phyloP scores from a whole-genome alignment of 2,797 vertebrate genomes.

The Sebastolobus altivelis region DNA sequence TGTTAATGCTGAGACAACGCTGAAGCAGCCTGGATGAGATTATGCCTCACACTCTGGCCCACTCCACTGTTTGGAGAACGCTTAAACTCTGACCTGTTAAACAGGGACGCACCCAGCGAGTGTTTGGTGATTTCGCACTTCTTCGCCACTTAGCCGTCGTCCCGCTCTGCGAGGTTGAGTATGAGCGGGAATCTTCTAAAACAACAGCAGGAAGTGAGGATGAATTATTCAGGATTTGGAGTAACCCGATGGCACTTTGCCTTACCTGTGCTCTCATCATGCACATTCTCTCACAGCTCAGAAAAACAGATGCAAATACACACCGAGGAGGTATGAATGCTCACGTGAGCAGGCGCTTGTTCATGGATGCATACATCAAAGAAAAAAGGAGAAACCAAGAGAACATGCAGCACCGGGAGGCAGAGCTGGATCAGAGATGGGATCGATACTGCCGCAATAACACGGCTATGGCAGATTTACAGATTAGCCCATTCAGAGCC shows the following conservation, averaged over 20 bases:
- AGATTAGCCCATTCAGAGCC: constrained; percentile 70
- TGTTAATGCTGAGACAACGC: constrained; percentile 70
- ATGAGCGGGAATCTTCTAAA: constrained; percentile 70
- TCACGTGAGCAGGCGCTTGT: not conserved
- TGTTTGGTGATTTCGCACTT: constrained; percentile 65
- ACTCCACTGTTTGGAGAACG: constrained; percentile 69
- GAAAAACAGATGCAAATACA: constrained; percentile 11
- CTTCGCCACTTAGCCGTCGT: constrained; percentile 56
- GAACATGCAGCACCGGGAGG: constrained; percentile 50
- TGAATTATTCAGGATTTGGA: constrained; percentile 75
- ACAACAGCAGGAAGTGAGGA: constrained; percentile 56
- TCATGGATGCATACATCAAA: constrained; percentile 4
- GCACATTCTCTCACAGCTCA: constrained; percentile 7
- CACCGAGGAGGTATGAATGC: not conserved
- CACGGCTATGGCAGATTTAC: constrained; percentile 77
- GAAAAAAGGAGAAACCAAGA: constrained; percentile 41
- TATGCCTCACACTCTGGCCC: constrained; percentile 56
- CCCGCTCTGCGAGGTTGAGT: constrained; percentile 42
- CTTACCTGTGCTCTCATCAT: constrained; percentile 50
- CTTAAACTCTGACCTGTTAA: constrained; percentile 77
- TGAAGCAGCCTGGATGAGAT: constrained; percentile 72
- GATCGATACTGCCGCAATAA: constrained; percentile 78
- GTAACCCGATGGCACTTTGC: constrained; percentile 49
- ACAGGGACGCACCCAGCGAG: constrained; percentile 40
- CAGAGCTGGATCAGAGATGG: constrained; percentile 64